Base-by-base conservation (phyloP, 2,888 invertebrate genomes). In the Ectemnius cavifrons region DNA sequence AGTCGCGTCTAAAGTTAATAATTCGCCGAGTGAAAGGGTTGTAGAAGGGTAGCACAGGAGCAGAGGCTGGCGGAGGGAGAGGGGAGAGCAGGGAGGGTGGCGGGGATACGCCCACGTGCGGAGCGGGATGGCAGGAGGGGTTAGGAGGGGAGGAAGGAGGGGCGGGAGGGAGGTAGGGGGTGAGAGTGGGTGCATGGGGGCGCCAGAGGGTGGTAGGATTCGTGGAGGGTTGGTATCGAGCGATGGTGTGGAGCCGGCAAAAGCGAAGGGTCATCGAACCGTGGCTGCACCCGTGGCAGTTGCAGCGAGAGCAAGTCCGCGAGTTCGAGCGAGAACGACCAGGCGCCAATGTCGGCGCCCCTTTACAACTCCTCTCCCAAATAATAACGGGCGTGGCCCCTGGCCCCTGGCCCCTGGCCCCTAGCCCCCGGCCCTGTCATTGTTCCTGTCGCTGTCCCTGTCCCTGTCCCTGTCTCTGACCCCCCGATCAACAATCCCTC, bases 341-440 rank as follows among this genome's bases (percentile, higher is more conserved):
- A 78, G 45, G 71, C 75, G 77, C 59, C 63, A 47, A 63, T 67
- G 56, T 6, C 60, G 68, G 64, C 57, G 62, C 62, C 69, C 80
- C 76, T 80, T 83, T 78, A 71, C 74, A 70, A 71, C 70, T 71
- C 71, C 71, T 61, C 52, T 62, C 63, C 56, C 46, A 68, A 81
- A 81, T 73, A 79, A 75, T 76, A 75, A 73, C 80, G 74, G 78
- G 75, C 67, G 75, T 79, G 80, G 71, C 80, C 60, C n/a, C 62
- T 37, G 28, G 68, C 57, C 66, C 20, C 20, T 20, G 20, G 20
- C 20, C 20, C 20, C 20, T 20, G 2, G 20, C 20, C 23, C 23
- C 23, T 2, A 2, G 23, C 23, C 23, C 20, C 20, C 2, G 20
- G 1, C 20, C 20, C 20, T 20, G 20, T 20, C 20, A 1, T 2